Evolutionary conservation across 2,888 invertebrate genomes (phyloP).

Genomic region (Bimastos eiseni): DNA sequence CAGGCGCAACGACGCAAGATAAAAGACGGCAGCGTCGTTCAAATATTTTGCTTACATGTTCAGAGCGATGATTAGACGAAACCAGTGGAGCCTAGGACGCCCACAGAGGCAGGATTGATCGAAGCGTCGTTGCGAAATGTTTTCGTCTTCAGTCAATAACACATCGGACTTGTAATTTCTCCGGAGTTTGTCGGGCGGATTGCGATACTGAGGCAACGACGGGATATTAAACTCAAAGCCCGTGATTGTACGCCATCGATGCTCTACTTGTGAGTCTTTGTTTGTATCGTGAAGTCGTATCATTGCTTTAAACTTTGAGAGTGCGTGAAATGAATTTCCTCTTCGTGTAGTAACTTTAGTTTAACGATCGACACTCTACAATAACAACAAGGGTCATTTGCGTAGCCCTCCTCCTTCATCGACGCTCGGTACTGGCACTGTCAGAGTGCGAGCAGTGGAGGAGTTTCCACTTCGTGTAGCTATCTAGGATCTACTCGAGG

Average conservation of each 20-base stretch:
- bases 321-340: no score
- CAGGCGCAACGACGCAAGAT: background rate
- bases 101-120: background rate
- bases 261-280: background rate
- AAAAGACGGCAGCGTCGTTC: background rate
- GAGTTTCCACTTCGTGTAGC: background rate
- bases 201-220: background rate
- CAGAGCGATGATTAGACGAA: background rate
- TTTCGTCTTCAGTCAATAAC: background rate
- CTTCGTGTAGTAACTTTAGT: no score
- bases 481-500: background rate
- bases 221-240: background rate
- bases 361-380: no score
- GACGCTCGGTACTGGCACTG: no score
- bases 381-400: no score
- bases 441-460: no score
- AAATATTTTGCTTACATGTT: background rate
- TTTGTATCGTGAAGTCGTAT: background rate
- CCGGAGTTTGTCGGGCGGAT: background rate
- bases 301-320: background rate
- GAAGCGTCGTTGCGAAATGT: background rate
- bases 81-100: background rate
- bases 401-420: no score
- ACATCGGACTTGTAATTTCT: background rate
- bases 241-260: background rate